Percentiles rank a stretch among this genome's conserved stretches.
Conservation (phyloP, 2,888 invertebrate species). For the Lasioglossum vierecki region DNA sequence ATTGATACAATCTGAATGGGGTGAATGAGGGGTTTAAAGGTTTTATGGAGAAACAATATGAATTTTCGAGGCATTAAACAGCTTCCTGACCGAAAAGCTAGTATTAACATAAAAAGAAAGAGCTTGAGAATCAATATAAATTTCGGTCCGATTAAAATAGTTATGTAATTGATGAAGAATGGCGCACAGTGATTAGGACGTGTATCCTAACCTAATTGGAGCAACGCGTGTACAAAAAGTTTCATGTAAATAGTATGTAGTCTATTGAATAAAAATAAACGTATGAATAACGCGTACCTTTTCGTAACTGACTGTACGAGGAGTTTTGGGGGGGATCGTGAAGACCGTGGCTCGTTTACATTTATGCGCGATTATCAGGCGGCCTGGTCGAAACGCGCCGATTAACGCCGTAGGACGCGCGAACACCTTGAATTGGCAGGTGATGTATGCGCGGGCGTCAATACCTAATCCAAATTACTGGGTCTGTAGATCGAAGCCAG, state of each 20-base stretch:
- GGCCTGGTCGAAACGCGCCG: conserved; percentile 27
- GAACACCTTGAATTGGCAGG: conserved; percentile 59
- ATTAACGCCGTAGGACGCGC: conserved; percentile 35
- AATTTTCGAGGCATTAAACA: too few relatives aligned
- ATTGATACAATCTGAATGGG: too few relatives aligned
- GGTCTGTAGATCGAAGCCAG: conserved; percentile 47
- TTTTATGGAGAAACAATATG: too few relatives aligned
- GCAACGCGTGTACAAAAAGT: background rate
- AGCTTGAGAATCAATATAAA: too few relatives aligned
- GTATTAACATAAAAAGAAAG: too few relatives aligned
- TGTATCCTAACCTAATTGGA: background rate
- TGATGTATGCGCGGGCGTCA: conserved; percentile 56
- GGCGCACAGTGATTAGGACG: too few relatives aligned
- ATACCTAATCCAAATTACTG: conserved; percentile 65
- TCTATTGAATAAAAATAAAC: background rate
- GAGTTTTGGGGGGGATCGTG: background rate
- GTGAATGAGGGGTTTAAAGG: too few relatives aligned
- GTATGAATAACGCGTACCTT: background rate
- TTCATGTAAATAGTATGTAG: background rate
- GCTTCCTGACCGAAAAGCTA: too few relatives aligned
- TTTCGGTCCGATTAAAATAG: too few relatives aligned
- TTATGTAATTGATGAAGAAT: too few relatives aligned
- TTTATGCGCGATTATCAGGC: conserved; percentile 41
- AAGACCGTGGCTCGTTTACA: conserved; percentile 11
- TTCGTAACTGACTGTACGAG: background rate